Evolutionary conservation across 2,888 invertebrate species (phyloP).

Genomic region (Ectobius pallidus): DNA sequence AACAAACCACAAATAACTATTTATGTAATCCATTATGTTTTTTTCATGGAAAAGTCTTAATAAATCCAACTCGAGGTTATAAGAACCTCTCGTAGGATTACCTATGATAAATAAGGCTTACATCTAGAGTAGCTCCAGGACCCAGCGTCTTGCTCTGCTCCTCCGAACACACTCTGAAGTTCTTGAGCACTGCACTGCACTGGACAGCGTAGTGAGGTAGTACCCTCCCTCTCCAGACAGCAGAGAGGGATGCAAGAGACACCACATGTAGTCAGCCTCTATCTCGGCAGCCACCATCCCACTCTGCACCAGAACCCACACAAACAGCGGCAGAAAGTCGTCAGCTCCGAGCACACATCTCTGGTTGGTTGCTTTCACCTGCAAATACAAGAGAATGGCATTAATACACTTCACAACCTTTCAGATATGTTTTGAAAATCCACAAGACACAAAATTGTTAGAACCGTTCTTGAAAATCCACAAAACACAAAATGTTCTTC

Average conservation of each 20-base stretch:
- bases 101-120: constrained; percentile 45
- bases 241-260: constrained; percentile 85
- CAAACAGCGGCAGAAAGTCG: constrained; percentile 89
- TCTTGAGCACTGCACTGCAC: constrained; percentile 90
- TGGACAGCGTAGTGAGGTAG: constrained; percentile 91
- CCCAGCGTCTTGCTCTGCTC: constrained; percentile 49
- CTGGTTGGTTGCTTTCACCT: constrained; percentile 72
- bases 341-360: constrained; percentile 74
- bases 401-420: too few relatives aligned
- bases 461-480: too few relatives aligned
- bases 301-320: constrained; percentile 89
- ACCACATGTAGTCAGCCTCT: constrained; percentile 97
- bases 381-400: too few relatives aligned
- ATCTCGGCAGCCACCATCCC: constrained; percentile 91
- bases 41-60: too few relatives aligned
- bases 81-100: too few relatives aligned
- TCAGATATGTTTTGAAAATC: too few relatives aligned
- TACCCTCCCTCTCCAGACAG: constrained; percentile 93
- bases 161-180: constrained; percentile 56
- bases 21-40: too few relatives aligned
- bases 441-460: too few relatives aligned
- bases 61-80: too few relatives aligned
- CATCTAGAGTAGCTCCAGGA: constrained; percentile 52
- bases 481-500: too few relatives aligned
- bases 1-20: too few relatives aligned